These are phyloP conservation scores for Reticulitermes speratus DNA, from an alignment of 1,140 invertebrate genomes.

Conservation along the genomic window DNA sequence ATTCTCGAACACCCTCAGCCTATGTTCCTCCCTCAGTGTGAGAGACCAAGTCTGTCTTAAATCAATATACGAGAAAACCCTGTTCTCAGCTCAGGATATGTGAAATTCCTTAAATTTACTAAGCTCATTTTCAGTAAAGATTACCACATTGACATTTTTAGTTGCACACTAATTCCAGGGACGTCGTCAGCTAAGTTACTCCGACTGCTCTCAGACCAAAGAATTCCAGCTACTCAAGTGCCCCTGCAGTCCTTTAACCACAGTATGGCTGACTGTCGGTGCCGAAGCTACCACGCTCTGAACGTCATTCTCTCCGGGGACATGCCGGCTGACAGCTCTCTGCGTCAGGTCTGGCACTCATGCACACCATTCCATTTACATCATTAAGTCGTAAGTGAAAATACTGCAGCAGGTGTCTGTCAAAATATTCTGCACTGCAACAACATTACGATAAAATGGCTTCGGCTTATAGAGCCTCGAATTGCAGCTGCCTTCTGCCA, in stretches of 20 bases:
- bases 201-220: not conserved
- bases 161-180: not conserved
- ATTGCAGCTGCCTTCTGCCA: too few species aligned
- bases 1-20: too few species aligned
- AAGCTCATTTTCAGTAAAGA: not conserved
- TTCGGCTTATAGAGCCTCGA: too few species aligned
- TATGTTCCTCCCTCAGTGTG: too few species aligned
- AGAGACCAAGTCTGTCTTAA: too few species aligned
- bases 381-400: too few species aligned
- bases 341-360: not conserved
- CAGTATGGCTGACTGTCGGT: not conserved
- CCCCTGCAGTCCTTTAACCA: not conserved
- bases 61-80: too few species aligned
- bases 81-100: too few species aligned
- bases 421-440: too few species aligned
- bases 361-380: not conserved
- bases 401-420: too few species aligned
- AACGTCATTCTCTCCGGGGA: not conserved
- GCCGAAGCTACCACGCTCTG: not conserved
- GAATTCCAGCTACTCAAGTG: not conserved
- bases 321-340: not conserved
- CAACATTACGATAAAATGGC: too few species aligned
- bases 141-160: not conserved
- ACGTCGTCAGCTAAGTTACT: not conserved
- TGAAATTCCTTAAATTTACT: not conserved